Evolutionary conservation across 2,113 vertebrate genomes (phyloP), one percentile per base, ranked within the genome.

Genomic region (Pionites leucogaster): DNA sequence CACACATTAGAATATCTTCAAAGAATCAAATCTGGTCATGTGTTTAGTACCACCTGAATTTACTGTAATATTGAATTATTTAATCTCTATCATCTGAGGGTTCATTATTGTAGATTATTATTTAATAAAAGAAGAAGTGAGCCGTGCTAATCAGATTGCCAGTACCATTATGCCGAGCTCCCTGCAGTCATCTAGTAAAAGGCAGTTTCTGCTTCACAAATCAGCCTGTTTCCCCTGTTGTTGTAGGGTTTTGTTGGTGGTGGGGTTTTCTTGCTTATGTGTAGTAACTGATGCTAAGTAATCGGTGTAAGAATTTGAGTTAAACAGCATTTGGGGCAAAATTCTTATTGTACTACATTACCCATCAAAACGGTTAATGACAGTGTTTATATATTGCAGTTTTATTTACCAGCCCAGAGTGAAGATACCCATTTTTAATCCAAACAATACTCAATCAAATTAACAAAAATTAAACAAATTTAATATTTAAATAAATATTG

Each of bases 41-140:
- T 68, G 15, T 75, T 95, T 92, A 91, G 60, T 52, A 82, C 35
- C 57, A 78, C 80, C 77, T 83, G 72, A 82, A 78, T 60, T 77
- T 81, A 68, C 37, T 68, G 8, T 78, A 71, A 35, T 92, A 95
- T 13, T 91, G 60, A 64, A 86, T 93, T 90, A 88, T 93, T 84
- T 91, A 64, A 92, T 93, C 60, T 92, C 37, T 94, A 13, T 80
- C 60, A 42, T 74, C 10, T 27, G 35, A 92, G 68, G 7, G 72
- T 93, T 94, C 52, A 16, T 92, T 96, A 75, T 47, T 86, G 64
- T 83, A 60, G 90, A 76, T 94, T 80, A 83, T 86, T 93, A 82
- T 82, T 88, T 75, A 95, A 86, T 96, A 81, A 84, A 88, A 88
- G 47, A 19, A 76, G 64, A 70, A 81, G 52, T 52, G 83, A 92